Percentiles rank a stretch among this genome's conserved stretches.
Evolutionary conservation across 2,888 invertebrate species (phyloP).

Genomic region (Amblyjoppa fuscipennis): DNA sequence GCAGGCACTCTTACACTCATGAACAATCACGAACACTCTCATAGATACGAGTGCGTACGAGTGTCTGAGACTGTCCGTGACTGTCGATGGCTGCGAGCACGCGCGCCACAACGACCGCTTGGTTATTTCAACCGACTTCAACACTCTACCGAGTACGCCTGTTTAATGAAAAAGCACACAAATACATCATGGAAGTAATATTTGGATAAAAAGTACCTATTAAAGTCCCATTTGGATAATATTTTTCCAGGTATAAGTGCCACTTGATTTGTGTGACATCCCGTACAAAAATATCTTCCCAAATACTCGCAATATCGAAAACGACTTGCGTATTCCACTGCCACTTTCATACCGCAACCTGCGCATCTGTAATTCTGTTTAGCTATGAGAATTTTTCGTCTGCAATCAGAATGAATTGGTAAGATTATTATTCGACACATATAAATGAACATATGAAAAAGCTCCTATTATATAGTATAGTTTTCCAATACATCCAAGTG

Average conservation of each 20-base stretch:
- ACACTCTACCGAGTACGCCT: neutral
- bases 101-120: neutral
- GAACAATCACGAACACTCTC: neutral
- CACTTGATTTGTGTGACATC: conserved; percentile 93
- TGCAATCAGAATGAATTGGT: conserved; percentile 80
- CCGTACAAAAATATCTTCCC: conserved; percentile 94
- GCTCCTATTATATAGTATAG: neutral
- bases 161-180: neutral
- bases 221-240: conserved; percentile 89
- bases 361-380: conserved; percentile 93
- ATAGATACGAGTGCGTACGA: neutral
- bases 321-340: conserved; percentile 89
- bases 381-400: conserved; percentile 88
- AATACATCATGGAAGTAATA: conserved; percentile 38
- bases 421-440: conserved; percentile 1
- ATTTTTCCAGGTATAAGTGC: conserved; percentile 90
- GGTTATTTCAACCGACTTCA: neutral
- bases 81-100: neutral
- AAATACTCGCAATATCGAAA: conserved; percentile 94
- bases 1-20: too few relatives aligned
- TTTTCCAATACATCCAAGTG: neutral
- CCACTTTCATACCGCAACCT: conserved; percentile 94
- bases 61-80: neutral
- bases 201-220: conserved; percentile 83
- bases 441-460: neutral